A percentile compares a stretch with the other conserved stretches of the same genome.
Evolutionary conservation across 1,140 invertebrate species (phyloP).

Genomic region (Pseudomyrmex pallidus): DNA sequence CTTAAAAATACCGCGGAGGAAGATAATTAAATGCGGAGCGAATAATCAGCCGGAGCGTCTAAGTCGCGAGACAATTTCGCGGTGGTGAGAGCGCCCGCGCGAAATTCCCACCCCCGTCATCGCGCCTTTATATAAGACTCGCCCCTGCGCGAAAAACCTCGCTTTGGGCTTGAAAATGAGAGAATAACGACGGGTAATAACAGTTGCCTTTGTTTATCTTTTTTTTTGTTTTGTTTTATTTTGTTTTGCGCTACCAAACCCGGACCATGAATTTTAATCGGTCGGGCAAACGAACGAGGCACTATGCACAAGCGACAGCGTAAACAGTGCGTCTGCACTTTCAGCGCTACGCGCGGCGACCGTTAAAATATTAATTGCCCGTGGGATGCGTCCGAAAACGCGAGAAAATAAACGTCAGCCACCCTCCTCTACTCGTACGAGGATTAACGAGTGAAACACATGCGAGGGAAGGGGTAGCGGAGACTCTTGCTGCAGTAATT

Average conservation of each 20-base stretch:
- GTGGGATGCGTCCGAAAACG: slow-evolving; percentile 53
- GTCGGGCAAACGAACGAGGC: slow-evolving; percentile 14
- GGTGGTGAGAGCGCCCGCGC: not conserved
- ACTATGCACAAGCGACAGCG: slow-evolving; percentile 20
- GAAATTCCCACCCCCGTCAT: not conserved
- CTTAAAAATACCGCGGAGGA: slow-evolving; percentile 35
- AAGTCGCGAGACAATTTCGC: slow-evolving; percentile 53
- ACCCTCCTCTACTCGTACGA: too few relatives aligned
- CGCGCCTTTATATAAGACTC: not conserved
- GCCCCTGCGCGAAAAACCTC: not conserved
- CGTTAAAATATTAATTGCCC: slow-evolving; percentile 69
- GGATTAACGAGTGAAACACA: slow-evolving; percentile 36
- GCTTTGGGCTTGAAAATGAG: not conserved
- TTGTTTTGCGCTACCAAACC: not conserved
- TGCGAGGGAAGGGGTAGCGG: not conserved
- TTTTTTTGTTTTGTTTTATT: not conserved
- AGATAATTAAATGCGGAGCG: slow-evolving; percentile 47
- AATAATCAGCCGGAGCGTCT: slow-evolving; percentile 27
- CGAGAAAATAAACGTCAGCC: slow-evolving; percentile 26
- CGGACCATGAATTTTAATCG: slow-evolving; percentile 66
- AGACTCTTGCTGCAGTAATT: slow-evolving; percentile 29
- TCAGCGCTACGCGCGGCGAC: not conserved
- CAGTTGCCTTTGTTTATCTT: not conserved
- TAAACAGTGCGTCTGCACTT: slow-evolving; percentile 47
- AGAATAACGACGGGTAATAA: slow-evolving; percentile 52